phyloP scores from a whole-genome alignment of 2,797 vertebrate genomes.

The Danio albolineatus region DNA sequence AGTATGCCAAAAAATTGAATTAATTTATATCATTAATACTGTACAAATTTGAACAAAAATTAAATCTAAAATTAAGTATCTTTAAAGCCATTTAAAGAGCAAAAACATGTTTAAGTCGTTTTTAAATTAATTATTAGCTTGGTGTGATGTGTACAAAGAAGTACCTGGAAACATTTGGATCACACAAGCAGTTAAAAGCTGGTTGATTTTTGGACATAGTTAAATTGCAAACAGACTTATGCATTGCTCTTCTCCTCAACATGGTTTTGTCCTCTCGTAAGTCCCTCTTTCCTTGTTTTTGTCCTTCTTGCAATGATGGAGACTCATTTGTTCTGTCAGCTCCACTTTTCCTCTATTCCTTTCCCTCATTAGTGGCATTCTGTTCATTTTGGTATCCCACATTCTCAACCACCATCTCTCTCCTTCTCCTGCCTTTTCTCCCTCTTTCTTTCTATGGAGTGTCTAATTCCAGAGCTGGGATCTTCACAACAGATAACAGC shows the following conservation, averaged over 20 bases:
- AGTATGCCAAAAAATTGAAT: background rate
- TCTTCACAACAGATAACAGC: constrained; percentile 96
- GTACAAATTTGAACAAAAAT: background rate
- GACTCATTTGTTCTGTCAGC: constrained; percentile 55
- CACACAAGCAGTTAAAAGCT: background rate
- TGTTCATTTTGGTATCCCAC: constrained; percentile 67
- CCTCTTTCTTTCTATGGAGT: constrained; percentile 68
- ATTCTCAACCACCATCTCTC: constrained; percentile 56
- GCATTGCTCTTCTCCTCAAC: constrained; percentile 5
- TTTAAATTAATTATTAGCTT: background rate
- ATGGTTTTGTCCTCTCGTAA: constrained; percentile 36
- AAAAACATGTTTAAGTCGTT: background rate
- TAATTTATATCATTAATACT: background rate
- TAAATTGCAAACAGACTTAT: background rate
- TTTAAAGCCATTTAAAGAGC: background rate
- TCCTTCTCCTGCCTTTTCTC: constrained; percentile 44
- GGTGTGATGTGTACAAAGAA: background rate
- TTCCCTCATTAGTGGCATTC: constrained; percentile 69
- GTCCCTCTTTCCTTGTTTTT: constrained; percentile 25
- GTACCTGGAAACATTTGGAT: background rate
- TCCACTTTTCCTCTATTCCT: constrained; percentile 55
- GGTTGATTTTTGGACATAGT: background rate
- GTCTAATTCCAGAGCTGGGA: constrained; percentile 87
- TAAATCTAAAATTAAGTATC: background rate
- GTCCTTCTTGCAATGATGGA: constrained; percentile 42